Base-by-base conservation (phyloP, 2,797 vertebrate genomes). In the Lateolabrax maculatus region DNA sequence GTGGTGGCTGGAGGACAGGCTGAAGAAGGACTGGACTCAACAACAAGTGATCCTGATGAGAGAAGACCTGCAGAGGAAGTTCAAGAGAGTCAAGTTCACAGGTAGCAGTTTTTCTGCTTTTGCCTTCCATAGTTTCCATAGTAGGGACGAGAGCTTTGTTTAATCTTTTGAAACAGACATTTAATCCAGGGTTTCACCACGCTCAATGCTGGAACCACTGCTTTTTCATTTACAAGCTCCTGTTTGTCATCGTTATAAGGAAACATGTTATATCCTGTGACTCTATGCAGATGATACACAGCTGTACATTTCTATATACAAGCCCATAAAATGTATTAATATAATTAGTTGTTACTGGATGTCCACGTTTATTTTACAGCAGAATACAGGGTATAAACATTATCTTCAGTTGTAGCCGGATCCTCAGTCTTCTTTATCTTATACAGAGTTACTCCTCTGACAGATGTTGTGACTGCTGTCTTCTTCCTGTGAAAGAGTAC, bases 21-120 rank as follows among this genome's bases (percentile, higher is more conserved):
- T 99, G 68, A 94, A 91, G 83, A 55, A 60, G 11, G 94, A 95
- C 44, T 99, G 97, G 98, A 84, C 90, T 0, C 66, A 75, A 36
- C 95, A 97, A 77, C 93, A 96, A 76, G 76, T 88, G 55, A 0
- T 92, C 41, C 93, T 99, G 16, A 90, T 94, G 64, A 88, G 48
- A 0, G 96, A 98, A 55, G 92, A 96, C 2, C 80, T 89, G 60
- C 3, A 81, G 75, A 92, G 89, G 48, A 94, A 92, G 52, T 96
- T 94, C 90, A 92, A 78, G 39, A 94, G 91, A 19, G 90, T 90
- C 7, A 95, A 95, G 51, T 98, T 97, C 80, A 97, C 98, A 92
- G 95, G 98, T 99, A 48, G 1, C 29, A 27, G 0, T 9, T 6
- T 9, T 13, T 3, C 6, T 27, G 23, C 13, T 11, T 34, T 16